phyloP scores from a whole-genome alignment of 2,113 vertebrate species.

The Macrotus californicus region DNA sequence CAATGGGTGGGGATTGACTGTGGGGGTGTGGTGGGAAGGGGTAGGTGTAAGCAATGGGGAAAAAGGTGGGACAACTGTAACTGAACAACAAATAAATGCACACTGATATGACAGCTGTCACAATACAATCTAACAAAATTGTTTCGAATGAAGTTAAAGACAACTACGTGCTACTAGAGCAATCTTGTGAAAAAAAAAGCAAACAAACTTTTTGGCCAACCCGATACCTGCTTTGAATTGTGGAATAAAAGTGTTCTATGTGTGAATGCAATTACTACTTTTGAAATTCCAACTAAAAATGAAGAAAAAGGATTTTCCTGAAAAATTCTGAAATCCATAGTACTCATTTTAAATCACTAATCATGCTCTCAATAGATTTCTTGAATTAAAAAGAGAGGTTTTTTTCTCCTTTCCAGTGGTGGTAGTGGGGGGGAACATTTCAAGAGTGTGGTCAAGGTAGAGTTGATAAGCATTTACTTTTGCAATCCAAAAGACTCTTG shows the following conservation, averaged over 20 bases:
- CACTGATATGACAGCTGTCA: no score
- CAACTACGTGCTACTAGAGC: no score
- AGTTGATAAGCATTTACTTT: neutral
- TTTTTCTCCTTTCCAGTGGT: neutral
- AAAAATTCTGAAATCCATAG: neutral
- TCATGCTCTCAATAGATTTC: neutral
- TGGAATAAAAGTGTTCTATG: neutral
- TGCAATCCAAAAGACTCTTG: neutral
- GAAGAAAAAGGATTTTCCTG: neutral
- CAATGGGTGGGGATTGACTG: no score
- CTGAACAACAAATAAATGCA: no score
- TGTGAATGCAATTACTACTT: neutral
- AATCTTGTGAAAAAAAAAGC: no score
- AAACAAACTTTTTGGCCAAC: no score
- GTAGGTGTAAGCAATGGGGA: no score
- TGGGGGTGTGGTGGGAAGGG: no score
- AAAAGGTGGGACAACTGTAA: no score
- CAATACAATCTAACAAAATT: no score
- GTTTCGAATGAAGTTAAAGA: no score
- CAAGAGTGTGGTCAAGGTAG: neutral
- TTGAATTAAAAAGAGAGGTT: neutral
- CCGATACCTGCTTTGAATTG: neutral
- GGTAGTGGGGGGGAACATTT: neutral
- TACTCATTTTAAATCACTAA: neutral
- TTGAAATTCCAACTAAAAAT: neutral